phyloP scores from a whole-genome alignment of 2,888 invertebrate species.

The Lysandra bellargus region DNA sequence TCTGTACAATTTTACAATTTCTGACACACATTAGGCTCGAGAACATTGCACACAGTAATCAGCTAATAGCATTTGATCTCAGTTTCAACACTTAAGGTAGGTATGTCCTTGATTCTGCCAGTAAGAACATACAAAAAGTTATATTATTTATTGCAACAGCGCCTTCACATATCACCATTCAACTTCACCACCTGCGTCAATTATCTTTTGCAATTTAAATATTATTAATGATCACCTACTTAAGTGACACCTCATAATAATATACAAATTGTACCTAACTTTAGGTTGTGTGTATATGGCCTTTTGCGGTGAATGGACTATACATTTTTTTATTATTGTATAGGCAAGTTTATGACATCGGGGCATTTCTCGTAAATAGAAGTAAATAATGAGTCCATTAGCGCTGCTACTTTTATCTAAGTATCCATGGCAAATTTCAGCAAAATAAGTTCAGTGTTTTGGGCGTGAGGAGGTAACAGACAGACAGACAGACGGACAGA shows the following conservation, averaged over 20 bases:
- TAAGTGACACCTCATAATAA: not conserved
- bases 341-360: too few relatives aligned
- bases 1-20: not conserved
- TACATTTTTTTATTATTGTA: too few relatives aligned
- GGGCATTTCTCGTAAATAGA: too few relatives aligned
- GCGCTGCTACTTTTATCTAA: too few relatives aligned
- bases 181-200: not conserved
- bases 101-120: not conserved
- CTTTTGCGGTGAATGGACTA: too few relatives aligned
- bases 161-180: not conserved
- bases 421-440: too few relatives aligned
- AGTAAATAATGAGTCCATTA: too few relatives aligned
- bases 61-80: slow-evolving; percentile 2
- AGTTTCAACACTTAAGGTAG: not conserved
- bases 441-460: too few relatives aligned
- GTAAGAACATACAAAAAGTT: not conserved
- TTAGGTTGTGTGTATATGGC: too few relatives aligned
- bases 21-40: not conserved
- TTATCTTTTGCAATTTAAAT: not conserved
- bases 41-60: not conserved
- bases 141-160: slow-evolving; percentile 2
- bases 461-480: too few relatives aligned
- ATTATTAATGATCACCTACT: slow-evolving; percentile 7
- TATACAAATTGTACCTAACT: too few relatives aligned
- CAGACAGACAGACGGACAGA: too few relatives aligned